Conservation (phyloP, 2,797 vertebrate genomes). For the Pelochelys cantorii region DNA sequence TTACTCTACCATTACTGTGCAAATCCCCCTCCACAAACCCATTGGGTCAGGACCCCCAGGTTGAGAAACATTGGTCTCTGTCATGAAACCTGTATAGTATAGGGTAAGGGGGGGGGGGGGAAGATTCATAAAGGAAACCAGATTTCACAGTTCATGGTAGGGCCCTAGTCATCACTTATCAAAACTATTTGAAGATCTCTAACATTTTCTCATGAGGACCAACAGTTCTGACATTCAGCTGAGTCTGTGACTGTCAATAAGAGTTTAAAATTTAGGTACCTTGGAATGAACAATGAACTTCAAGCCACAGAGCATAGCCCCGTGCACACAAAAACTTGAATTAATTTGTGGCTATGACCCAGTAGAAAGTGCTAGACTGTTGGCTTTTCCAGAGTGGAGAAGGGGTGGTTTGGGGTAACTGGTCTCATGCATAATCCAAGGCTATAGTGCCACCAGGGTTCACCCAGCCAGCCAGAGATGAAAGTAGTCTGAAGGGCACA, state of each 20-base stretch:
- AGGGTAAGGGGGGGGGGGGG: no score
- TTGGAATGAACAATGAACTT: not conserved
- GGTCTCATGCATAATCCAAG: not conserved
- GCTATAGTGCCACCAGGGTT: not conserved
- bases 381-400: not conserved
- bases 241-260: no score
- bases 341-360: not conserved
- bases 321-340: not conserved
- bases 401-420: not conserved
- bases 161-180: not conserved
- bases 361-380: not conserved
- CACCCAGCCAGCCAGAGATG: not conserved
- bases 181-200: not conserved
- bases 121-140: no score
- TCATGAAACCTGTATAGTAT: no score
- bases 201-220: slow-evolving; percentile 12
- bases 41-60: no score
- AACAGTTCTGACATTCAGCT: not conserved
- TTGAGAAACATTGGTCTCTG: no score
- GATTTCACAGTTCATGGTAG: no score
- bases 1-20: no score
- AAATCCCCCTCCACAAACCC: no score
- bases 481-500: not conserved
- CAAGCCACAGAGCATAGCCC: not conserved
- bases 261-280: not conserved